Evolutionary conservation across 2,797 vertebrate species (phyloP).

Genomic region (Loriculus beryllinus): DNA sequence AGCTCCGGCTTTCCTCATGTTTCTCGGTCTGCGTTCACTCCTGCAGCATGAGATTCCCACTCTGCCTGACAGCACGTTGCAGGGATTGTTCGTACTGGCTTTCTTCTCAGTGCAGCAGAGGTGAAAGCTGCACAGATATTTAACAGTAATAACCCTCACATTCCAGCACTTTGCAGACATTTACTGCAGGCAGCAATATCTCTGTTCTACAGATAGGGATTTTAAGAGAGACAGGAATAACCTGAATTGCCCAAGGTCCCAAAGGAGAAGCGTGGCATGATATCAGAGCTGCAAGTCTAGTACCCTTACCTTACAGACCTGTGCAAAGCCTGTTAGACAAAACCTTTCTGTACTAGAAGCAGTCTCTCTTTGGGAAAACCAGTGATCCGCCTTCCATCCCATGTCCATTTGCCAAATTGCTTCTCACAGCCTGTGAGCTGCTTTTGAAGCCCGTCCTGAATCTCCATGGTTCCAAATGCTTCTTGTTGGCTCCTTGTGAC

Average conservation of each 20-base stretch:
- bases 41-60: not conserved
- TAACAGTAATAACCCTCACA: not conserved
- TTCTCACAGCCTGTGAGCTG: not conserved
- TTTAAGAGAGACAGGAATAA: constrained; percentile 22
- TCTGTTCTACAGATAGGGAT: not conserved
- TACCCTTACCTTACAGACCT: not conserved
- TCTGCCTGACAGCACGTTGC: not conserved
- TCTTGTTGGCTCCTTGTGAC: not conserved
- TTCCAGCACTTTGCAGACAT: not conserved
- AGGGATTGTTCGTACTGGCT: accelerated
- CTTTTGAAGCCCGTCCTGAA: not conserved
- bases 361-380: not conserved
- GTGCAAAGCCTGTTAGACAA: not conserved
- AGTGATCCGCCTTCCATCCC: not conserved
- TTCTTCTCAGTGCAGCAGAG: not conserved
- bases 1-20: not conserved
- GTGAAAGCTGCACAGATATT: constrained; percentile 5
- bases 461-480: not conserved
- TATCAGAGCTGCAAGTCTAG: not conserved
- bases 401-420: not conserved
- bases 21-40: not conserved
- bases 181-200: constrained; percentile 29
- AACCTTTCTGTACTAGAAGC: not conserved
- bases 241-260: constrained; percentile 11
- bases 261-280: not conserved